phyloP scores from a whole-genome alignment of 2,888 invertebrate species.

The Terebella lapidaria region DNA sequence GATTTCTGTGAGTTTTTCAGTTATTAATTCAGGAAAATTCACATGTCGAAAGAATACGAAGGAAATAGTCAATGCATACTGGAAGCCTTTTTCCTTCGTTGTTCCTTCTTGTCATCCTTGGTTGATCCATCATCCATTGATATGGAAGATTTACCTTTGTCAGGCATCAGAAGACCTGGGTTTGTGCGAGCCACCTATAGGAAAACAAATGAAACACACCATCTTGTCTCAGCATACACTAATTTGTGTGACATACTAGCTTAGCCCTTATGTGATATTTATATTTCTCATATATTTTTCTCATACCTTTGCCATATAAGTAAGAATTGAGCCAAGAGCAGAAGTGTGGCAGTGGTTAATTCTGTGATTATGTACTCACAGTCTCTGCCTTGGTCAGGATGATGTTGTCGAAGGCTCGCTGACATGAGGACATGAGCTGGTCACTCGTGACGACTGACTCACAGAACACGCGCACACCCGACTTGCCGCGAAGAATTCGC shows the following conservation, averaged over 20 bases:
- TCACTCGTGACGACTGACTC: slow-evolving; percentile 59
- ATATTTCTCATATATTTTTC: too few relatives aligned
- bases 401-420: slow-evolving; percentile 65
- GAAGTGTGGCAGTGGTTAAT: too few relatives aligned
- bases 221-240: too few relatives aligned
- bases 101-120: slow-evolving; percentile 71
- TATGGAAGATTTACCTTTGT: not conserved
- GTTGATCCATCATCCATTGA: not conserved
- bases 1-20: too few relatives aligned
- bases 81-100: slow-evolving; percentile 81
- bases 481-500: slow-evolving; percentile 59
- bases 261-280: too few relatives aligned
- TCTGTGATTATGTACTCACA: slow-evolving; percentile 36
- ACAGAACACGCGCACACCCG: slow-evolving; percentile 55
- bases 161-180: not conserved
- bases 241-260: too few relatives aligned
- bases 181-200: slow-evolving; percentile 4
- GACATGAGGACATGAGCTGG: slow-evolving; percentile 66
- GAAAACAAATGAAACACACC: too few relatives aligned
- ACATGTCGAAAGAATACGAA: too few relatives aligned
- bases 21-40: too few relatives aligned
- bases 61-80: too few relatives aligned
- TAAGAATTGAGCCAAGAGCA: too few relatives aligned
- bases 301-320: too few relatives aligned
- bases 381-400: slow-evolving; percentile 61